Conservation (phyloP, 2,888 invertebrate species). For the Pristionchus maxplancki region DNA sequence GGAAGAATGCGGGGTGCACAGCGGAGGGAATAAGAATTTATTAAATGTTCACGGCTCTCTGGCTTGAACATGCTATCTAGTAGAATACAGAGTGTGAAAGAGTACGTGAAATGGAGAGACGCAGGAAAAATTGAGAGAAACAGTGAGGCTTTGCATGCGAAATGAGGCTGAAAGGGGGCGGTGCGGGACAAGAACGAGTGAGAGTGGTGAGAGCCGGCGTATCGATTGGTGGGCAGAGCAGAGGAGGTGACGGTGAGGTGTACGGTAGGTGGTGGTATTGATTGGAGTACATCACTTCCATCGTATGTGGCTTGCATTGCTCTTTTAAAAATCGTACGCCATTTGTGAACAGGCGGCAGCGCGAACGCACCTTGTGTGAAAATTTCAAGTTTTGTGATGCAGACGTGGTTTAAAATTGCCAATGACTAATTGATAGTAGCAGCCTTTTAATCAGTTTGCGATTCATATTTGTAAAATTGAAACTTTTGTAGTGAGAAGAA, state of each 20-base stretch:
- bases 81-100: neutral
- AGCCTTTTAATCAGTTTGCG: neutral
- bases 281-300: too few species aligned
- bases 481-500: constrained; percentile 61
- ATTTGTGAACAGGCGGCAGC: too few species aligned
- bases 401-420: too few species aligned
- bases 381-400: too few species aligned
- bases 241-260: neutral
- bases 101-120: neutral
- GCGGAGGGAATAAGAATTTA: neutral
- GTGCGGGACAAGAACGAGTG: neutral
- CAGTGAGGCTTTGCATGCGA: constrained; percentile 15
- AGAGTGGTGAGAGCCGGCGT: neutral
- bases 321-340: too few species aligned
- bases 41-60: neutral
- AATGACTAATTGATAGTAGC: too few species aligned
- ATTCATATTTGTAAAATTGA: neutral
- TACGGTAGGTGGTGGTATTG: constrained; percentile 4
- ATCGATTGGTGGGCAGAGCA: neutral
- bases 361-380: too few species aligned
- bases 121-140: too few species aligned
- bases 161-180: constrained; percentile 2
- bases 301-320: too few species aligned
- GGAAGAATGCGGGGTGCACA: neutral
- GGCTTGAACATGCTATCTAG: neutral